These are phyloP conservation scores for Criorhina ranunculi DNA, from an alignment of 2,888 invertebrate species.

Conservation along the genomic window DNA sequence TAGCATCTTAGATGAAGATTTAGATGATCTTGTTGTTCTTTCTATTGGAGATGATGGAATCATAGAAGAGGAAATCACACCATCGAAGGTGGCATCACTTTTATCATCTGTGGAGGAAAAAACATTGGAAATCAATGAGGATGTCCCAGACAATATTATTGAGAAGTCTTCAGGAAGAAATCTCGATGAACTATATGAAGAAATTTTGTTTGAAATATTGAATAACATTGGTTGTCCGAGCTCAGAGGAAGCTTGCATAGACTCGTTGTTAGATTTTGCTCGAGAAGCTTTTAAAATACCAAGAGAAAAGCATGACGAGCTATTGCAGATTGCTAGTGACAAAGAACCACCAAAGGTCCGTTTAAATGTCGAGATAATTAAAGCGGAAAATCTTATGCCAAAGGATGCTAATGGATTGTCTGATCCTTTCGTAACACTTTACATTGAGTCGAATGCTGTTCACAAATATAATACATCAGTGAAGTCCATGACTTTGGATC, in stretches of 20 bases:
- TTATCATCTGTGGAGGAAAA: slow-evolving; percentile 51
- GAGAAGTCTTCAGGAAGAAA: slow-evolving; percentile 58
- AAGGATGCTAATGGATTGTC: slow-evolving; percentile 97
- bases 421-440: slow-evolving; percentile 98
- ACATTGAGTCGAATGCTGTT: slow-evolving; percentile 90
- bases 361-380: slow-evolving; percentile 93
- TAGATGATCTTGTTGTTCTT: slow-evolving; percentile 52
- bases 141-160: slow-evolving; percentile 68
- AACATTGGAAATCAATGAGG: slow-evolving; percentile 40
- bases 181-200: slow-evolving; percentile 93
- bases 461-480: slow-evolving; percentile 96
- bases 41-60: slow-evolving; percentile 41
- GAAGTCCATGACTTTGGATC: slow-evolving; percentile 94
- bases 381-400: slow-evolving; percentile 92
- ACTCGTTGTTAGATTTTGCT: slow-evolving; percentile 89
- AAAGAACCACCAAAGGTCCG: slow-evolving; percentile 94
- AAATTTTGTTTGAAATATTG: slow-evolving; percentile 92
- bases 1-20: slow-evolving; percentile 66
- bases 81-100: slow-evolving; percentile 53
- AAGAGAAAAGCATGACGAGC: slow-evolving; percentile 89
- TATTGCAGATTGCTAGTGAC: slow-evolving; percentile 89
- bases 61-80: slow-evolving; percentile 55
- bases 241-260: slow-evolving; percentile 89
- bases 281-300: slow-evolving; percentile 92
- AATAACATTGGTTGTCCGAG: slow-evolving; percentile 94